phyloP scores from a whole-genome alignment of 2,888 invertebrate species.

The Amblyjoppa fuscipennis region DNA sequence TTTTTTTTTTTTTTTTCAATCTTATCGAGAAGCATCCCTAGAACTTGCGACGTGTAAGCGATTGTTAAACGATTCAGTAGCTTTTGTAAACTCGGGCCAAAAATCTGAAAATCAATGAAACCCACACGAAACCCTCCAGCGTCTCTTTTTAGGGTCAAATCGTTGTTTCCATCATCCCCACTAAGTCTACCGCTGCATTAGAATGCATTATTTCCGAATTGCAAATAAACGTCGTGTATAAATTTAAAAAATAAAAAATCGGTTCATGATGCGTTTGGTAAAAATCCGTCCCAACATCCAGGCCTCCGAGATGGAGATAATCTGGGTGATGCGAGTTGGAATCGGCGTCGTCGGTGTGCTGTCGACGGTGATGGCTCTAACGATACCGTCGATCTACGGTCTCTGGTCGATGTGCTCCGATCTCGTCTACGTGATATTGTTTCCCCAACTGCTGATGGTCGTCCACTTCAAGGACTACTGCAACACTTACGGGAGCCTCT shows the following conservation, averaged over 20 bases:
- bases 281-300: constrained; percentile 76
- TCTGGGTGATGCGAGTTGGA: constrained; percentile 97
- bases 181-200: no score
- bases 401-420: constrained; percentile 99
- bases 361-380: constrained; percentile 98
- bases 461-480: constrained; percentile 97
- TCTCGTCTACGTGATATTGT: constrained; percentile 98
- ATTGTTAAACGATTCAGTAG: no score
- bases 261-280: neutral
- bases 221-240: no score
- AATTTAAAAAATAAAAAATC: neutral
- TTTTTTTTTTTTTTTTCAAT: no score
- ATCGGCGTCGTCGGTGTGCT: constrained; percentile 97
- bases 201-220: no score
- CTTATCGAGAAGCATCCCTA: no score
- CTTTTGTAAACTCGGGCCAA: no score
- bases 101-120: no score
- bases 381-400: constrained; percentile 98
- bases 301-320: constrained; percentile 99
- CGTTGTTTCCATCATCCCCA: no score
- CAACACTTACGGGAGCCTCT: constrained; percentile 98
- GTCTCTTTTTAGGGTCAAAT: no score
- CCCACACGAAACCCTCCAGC: no score
- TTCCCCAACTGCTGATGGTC: constrained; percentile 99
- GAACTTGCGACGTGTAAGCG: no score